These are phyloP conservation scores for Antennarius maculatus DNA, from an alignment of 2,797 vertebrate species.

Conservation along the genomic window DNA sequence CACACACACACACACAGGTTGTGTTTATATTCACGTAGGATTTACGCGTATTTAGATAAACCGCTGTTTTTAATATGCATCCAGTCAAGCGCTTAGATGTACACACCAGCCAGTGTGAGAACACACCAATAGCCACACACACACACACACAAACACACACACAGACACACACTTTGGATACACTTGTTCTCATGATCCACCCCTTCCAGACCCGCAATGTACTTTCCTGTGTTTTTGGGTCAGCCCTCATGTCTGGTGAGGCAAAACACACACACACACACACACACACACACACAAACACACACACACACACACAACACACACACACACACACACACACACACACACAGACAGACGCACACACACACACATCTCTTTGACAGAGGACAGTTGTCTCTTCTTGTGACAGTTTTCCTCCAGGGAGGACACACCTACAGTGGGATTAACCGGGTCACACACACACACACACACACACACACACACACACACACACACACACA, in stretches of 20 bases:
- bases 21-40: not conserved
- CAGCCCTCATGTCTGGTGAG: constrained; percentile 46
- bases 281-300: constrained; percentile 22
- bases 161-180: constrained; percentile 33
- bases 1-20: not conserved
- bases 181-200: constrained; percentile 67
- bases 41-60: not conserved
- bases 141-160: constrained; percentile 19
- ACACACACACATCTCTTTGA: constrained; percentile 6
- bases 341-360: constrained; percentile 1
- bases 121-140: constrained; percentile 6
- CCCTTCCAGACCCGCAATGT: constrained; percentile 47
- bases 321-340: constrained; percentile 1
- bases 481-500: not conserved
- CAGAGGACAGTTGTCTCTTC: constrained; percentile 32
- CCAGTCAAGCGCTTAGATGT: not conserved
- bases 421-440: constrained; percentile 26
- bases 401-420: constrained; percentile 30
- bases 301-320: not conserved
- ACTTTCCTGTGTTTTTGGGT: constrained; percentile 73
- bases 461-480: not conserved
- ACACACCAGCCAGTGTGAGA: not conserved
- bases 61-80: not conserved
- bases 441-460: constrained; percentile 21
- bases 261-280: constrained; percentile 40